A percentile compares a stretch with the other conserved stretches of the same genome.
Conservation (phyloP, 2,797 vertebrate species). For the Anabacerthia variegaticeps region DNA sequence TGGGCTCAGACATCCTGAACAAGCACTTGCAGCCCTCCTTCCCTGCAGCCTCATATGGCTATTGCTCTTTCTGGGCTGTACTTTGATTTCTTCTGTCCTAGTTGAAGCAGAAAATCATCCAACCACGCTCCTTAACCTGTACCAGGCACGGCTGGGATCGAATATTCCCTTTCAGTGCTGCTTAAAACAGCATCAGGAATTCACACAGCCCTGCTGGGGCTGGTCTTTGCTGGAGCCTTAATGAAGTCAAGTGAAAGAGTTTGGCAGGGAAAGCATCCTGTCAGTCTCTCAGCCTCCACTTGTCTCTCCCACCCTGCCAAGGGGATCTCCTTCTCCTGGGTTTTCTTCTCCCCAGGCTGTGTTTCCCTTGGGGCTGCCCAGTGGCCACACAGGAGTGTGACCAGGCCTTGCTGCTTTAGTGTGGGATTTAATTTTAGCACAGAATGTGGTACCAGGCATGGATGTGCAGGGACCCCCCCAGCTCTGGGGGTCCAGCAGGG, state of each 20-base stretch:
- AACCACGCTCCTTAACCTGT: not conserved
- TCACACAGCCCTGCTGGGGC: not conserved
- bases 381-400: fast-evolving
- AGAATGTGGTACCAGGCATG: not conserved
- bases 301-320: fast-evolving
- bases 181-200: not conserved
- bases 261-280: not conserved
- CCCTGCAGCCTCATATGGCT: not conserved
- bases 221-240: not conserved
- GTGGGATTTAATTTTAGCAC: not conserved
- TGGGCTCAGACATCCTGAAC: not conserved
- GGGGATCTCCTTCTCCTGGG: not conserved
- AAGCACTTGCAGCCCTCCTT: not conserved
- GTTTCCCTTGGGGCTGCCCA: not conserved
- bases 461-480: not conserved
- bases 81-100: not conserved
- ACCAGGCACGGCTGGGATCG: not conserved
- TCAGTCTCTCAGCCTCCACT: not conserved
- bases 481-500: not conserved
- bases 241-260: not conserved
- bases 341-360: fast-evolving
- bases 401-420: not conserved
- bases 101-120: not conserved
- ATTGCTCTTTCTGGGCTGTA: fast-evolving
- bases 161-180: not conserved